phyloP scores from a whole-genome alignment of 2,113 vertebrate genomes.

The Dunckerocampus dactyliophorus region DNA sequence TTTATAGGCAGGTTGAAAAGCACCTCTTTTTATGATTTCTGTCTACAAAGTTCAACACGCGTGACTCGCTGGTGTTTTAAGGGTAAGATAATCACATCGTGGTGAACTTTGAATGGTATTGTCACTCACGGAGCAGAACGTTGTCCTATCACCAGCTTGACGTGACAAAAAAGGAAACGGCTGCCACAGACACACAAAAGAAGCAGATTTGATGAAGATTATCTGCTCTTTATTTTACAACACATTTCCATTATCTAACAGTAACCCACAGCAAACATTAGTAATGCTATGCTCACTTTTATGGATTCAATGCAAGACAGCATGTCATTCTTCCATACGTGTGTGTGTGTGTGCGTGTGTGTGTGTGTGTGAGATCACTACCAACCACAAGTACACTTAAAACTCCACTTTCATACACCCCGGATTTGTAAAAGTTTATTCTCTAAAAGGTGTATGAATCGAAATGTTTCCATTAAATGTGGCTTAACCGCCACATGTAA shows the following conservation, averaged over 20 bases:
- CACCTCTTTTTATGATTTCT: neutral
- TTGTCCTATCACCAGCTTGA: neutral
- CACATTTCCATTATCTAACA: too few relatives aligned
- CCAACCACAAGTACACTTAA: too few relatives aligned
- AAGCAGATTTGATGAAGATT: neutral
- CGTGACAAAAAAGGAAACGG: neutral
- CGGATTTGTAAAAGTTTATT: neutral
- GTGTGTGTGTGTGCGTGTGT: too few relatives aligned
- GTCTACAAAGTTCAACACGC: neutral
- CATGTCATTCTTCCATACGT: too few relatives aligned
- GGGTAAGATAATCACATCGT: too few relatives aligned
- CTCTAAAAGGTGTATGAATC: neutral
- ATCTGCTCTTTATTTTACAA: neutral
- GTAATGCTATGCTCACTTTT: too few relatives aligned
- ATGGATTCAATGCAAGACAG: too few relatives aligned
- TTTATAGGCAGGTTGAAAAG: neutral
- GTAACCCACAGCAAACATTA: too few relatives aligned
- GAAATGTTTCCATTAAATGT: neutral
- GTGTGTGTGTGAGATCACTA: too few relatives aligned
- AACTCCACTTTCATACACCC: too few relatives aligned
- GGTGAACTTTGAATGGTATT: slow-evolving; percentile 10
- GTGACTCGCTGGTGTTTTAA: neutral
- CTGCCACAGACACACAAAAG: neutral
- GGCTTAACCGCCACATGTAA: too few relatives aligned
- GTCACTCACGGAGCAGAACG: neutral